Base-by-base conservation (phyloP, 2,797 vertebrate genomes). In the Syndactyla subalaris region DNA sequence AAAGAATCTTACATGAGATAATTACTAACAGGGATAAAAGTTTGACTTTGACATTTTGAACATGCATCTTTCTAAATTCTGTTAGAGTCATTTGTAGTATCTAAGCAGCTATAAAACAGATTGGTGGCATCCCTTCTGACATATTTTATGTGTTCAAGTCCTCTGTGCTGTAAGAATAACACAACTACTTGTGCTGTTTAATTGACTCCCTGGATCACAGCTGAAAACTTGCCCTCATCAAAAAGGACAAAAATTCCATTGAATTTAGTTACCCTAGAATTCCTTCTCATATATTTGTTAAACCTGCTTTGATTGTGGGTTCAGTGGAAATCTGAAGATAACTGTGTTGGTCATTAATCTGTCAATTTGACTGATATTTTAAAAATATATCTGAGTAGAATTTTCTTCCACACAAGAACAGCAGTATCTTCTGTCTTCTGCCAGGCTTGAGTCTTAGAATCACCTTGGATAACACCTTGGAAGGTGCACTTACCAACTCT, bases 11-110 rank as follows among this genome's bases (percentile, higher is more conserved):
- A 52, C 18, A 65, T 49, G 70, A 85, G 41, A 57, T 92, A 94
- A 93, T 96, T 89, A 63, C 38, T 80, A 92, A 61, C n/a, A 82
- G 61, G 61, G 68, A 92, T 93, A 85, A 91, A 94, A 89, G 20
- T 39, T 55, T 91, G 77, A 78, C 49, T 92, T 83, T 85, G 85
- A 57, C 77, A 90, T 96, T 94, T 94, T 80, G 82, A 95, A 96
- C 70, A 66, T 68, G 21, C 39, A 51, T 76, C 55, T 70, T 90
- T 92, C 86, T 81, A 81, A 86, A 86, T 93, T 95, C 46, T 86
- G 27, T 66, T 72, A 54, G n/a, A 94, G 70, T 65, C 27, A 72
- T 93, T 81, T 92, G 88, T 89, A 70, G 20, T 46, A 90, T 75
- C 77, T 87, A 78, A 93, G 49, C 62, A 86, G 62, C 62, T 78